phyloP scores from a whole-genome alignment of 2,113 vertebrate genomes.

The Anoura caudifer region DNA sequence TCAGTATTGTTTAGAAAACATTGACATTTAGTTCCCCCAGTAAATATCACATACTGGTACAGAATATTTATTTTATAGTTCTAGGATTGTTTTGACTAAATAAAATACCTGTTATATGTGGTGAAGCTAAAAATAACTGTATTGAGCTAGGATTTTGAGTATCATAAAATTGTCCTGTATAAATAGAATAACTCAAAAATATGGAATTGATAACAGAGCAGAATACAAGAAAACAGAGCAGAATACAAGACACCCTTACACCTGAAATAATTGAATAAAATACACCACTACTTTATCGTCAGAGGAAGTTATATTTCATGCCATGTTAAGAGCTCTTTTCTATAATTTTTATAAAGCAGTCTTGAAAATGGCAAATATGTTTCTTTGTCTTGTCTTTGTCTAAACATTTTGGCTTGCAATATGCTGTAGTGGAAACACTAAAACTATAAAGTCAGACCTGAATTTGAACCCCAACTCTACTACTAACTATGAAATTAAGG shows the following conservation, averaged over 20 bases:
- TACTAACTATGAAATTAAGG: conserved; percentile 11
- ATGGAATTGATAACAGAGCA: neutral
- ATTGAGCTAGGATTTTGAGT: neutral
- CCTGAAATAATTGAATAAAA: conserved; percentile 39
- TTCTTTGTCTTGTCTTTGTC: neutral
- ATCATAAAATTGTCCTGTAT: neutral
- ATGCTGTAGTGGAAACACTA: neutral
- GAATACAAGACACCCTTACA: neutral
- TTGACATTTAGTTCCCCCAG: no score
- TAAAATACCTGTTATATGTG: neutral
- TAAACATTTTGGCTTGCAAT: neutral
- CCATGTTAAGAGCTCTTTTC: neutral
- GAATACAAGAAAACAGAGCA: conserved; percentile 3
- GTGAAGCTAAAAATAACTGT: neutral
- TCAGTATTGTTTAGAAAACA: neutral
- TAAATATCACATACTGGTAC: neutral
- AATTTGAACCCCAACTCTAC: neutral
- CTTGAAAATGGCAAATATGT: neutral
- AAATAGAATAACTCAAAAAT: neutral
- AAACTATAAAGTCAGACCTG: neutral
- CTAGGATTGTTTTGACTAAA: conserved; percentile 10
- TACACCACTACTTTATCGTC: neutral
- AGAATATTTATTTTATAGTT: conserved; percentile 32
- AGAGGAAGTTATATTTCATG: neutral
- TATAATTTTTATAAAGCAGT: neutral